Base-by-base conservation (phyloP, 1,140 invertebrate genomes). In the Drosophila neocordata region DNA sequence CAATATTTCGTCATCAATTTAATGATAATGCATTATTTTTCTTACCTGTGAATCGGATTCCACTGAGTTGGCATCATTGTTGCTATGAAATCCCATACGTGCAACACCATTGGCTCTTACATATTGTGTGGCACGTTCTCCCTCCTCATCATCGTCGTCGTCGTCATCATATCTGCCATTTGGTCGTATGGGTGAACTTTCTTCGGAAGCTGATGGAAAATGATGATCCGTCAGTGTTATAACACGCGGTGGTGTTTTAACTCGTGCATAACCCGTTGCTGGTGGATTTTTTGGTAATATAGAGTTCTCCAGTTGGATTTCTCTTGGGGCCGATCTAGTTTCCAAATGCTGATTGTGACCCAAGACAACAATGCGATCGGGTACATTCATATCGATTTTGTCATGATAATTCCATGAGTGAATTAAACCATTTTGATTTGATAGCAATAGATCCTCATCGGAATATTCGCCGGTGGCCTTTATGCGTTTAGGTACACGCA, bases 351-450 rank as follows among this genome's bases (percentile, higher is more conserved):
- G 95, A 81, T 97, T 96, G 90, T 97, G 95, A 13, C 96, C 97
- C 77, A 95, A 93, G 58, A 97, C 96, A 70, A 98, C 93, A 91
- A 98, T 98, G 84, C 96, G 93, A 77, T 97, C 97, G n/a, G 97
- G 97, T 27, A 98, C 97, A 88, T 95, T 95, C 97, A 98, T 98
- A 71, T 96, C 94, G 91, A 96, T 94, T 92, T 96, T 96, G 73
- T 96, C 95, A 63, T 91, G 90, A 79, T 94, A 94, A 79, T 94
- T 94, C 95, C 95, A 96, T 31, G 92, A 92, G 63, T 93, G 92
- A 27, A 92, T 92, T 9, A 93, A 56, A 15, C 94, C 93, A 92
- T 95, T 95, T 34, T 93, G 93, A 56, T 92, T 89, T 27, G 89
- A 79, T 65, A 93, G 78, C 63, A 93, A 68, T 69, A 93, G 92